Evolutionary conservation across 2,888 invertebrate genomes (phyloP).

Genomic region (Machimus atricapillus): DNA sequence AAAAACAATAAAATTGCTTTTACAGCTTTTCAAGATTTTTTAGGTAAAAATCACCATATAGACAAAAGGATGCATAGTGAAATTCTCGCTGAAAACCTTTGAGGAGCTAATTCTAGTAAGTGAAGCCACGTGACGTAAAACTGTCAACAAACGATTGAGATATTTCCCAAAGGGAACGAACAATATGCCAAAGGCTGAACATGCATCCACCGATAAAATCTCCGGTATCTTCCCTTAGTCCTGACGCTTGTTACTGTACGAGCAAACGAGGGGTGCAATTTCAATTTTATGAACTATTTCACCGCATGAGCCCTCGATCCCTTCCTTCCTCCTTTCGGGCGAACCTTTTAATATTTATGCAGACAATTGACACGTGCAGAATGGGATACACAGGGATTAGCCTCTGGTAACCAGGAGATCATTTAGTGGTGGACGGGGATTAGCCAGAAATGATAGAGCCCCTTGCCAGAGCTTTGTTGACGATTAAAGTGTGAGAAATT

Average conservation of each 20-base stretch:
- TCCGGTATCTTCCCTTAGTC: not conserved
- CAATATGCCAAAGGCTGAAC: constrained; percentile 32
- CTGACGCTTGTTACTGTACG: not conserved
- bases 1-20: not conserved
- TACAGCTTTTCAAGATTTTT: not conserved
- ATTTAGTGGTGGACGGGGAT: constrained; percentile 51
- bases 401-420: constrained; percentile 50
- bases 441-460: constrained; percentile 49
- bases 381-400: constrained; percentile 50
- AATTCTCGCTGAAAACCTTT: not conserved
- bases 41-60: not conserved
- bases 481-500: constrained; percentile 42
- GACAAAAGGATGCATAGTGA: not conserved
- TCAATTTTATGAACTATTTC: constrained; percentile 48
- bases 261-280: constrained; percentile 38
- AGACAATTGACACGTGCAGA: constrained; percentile 50
- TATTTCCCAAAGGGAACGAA: constrained; percentile 49
- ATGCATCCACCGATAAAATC: constrained; percentile 22
- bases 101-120: constrained; percentile 34
- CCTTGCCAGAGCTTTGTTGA: constrained; percentile 48
- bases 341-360: constrained; percentile 45
- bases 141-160: constrained; percentile 50
- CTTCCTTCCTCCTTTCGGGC: constrained; percentile 21
- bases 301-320: constrained; percentile 39
- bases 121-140: constrained; percentile 49